Evolutionary conservation across 2,113 vertebrate genomes (phyloP), one percentile per base, ranked within the genome.

Genomic region (Ifrita kowaldi): DNA sequence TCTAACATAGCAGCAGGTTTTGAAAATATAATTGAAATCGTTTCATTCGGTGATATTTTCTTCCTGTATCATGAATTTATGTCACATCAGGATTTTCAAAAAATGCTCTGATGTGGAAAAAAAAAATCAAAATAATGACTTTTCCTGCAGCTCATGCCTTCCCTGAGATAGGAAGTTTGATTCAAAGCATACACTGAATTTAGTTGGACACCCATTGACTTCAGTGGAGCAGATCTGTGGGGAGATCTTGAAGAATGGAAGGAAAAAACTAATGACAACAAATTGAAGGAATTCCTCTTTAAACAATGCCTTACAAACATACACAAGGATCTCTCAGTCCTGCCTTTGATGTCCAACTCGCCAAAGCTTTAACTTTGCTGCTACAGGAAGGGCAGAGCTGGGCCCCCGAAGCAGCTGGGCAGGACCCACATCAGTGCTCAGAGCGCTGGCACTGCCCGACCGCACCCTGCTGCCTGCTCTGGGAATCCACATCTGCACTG

Each of bases 231-330:
- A 76, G 82, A 74, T 74, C 87, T 65, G 6, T 37, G 71, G 47
- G 71, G 39, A 88, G 84, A 53, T 39, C 46, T 27, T 85, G 81
- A 95, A 95, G 94, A 97, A 96, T 77, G 41, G 90, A 97, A 96
- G 90, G 93, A 94, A 96, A 84, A 96, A 97, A 74, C n/a, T 11
- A 69, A 75, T 63, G 86, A 91, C 90, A 95, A 93, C 53, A 85
- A 85, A 91, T 20, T 1, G 84, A 78, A 96, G 91, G 94, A 95
- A 90, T 90, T 96, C 93, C 84, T 91, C 64, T 94, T 92, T n/a
- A 63, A 95, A 96, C 95, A 96, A 95, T 87, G 78, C 63, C 65
- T 39, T 59, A 30, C 53, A 85, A 91, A 91, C 52, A 85, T 2
- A 85, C 82, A 44, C 63, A 47, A 52, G 28, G 52, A 74, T 78